Conservation (phyloP, 2,113 vertebrate genomes). For the Melozone crissalis region DNA sequence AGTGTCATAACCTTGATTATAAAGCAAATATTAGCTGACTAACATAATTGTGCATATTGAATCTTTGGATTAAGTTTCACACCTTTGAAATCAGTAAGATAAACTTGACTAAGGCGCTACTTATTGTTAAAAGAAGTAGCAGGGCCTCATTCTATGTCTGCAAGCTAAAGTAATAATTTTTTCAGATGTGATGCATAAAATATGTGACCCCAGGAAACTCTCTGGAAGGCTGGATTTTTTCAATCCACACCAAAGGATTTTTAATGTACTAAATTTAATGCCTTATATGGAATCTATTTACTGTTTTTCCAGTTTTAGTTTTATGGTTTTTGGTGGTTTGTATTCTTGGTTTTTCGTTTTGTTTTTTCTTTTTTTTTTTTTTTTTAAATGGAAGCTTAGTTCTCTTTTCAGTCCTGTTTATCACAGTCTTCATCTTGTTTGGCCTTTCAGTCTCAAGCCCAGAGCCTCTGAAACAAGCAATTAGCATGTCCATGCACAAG, state of each 20-base stretch:
- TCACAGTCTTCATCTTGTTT: not conserved
- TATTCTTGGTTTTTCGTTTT: too few relatives aligned
- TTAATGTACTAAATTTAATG: not conserved
- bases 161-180: not conserved
- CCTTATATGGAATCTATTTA: not conserved
- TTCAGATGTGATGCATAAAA: not conserved
- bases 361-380: not conserved
- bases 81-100: not conserved
- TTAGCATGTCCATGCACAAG: not conserved
- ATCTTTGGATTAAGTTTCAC: not conserved
- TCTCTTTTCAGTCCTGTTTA: not conserved
- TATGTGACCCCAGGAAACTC: not conserved
- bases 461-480: not conserved
- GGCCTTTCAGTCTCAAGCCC: not conserved
- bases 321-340: not conserved
- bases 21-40: not conserved
- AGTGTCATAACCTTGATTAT: not conserved
- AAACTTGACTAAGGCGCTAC: not conserved
- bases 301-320: not conserved
- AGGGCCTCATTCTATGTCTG: not conserved
- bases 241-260: not conserved
- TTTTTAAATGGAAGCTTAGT: not conserved
- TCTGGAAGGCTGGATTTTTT: not conserved
- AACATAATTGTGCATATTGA: not conserved
- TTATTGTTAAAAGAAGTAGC: not conserved